Conservation (phyloP, 1,140 invertebrate species). For the Mycetomoellerius zeteki region DNA sequence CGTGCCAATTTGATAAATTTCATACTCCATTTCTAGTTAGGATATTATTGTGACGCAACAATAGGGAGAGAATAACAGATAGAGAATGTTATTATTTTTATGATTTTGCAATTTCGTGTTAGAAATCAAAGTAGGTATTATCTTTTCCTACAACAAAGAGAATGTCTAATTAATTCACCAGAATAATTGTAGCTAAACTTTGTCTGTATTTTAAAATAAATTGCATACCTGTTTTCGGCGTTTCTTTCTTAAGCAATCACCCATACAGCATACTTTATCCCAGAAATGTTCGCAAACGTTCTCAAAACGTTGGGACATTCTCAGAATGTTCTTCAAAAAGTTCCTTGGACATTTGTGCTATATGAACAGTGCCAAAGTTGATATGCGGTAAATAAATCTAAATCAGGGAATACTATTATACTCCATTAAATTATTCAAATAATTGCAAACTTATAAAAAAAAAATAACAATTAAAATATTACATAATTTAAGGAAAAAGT, state of each 20-base stretch:
- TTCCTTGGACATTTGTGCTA: too few relatives aligned
- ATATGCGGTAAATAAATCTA: background rate
- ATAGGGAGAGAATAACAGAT: background rate
- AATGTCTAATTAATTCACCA: background rate
- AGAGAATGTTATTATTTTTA: background rate
- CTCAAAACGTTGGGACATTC: too few relatives aligned
- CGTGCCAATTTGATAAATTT: background rate
- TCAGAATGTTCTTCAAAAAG: too few relatives aligned
- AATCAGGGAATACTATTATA: background rate
- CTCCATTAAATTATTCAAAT: background rate
- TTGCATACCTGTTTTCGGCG: background rate
- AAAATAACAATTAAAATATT: background rate
- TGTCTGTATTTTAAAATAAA: background rate
- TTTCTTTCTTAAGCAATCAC: background rate
- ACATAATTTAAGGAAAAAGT: background rate
- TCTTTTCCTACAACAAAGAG: background rate
- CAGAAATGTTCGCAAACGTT: too few relatives aligned
- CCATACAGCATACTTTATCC: too few relatives aligned
- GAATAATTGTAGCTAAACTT: background rate
- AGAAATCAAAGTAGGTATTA: background rate
- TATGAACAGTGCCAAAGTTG: too few relatives aligned
- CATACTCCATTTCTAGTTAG: background rate
- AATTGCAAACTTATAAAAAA: background rate
- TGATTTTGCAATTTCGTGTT: slow-evolving; percentile 4
- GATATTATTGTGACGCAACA: background rate